phyloP scores from a whole-genome alignment of 2,113 vertebrate genomes.

The rat (Rattus norvegicus) region DNA sequence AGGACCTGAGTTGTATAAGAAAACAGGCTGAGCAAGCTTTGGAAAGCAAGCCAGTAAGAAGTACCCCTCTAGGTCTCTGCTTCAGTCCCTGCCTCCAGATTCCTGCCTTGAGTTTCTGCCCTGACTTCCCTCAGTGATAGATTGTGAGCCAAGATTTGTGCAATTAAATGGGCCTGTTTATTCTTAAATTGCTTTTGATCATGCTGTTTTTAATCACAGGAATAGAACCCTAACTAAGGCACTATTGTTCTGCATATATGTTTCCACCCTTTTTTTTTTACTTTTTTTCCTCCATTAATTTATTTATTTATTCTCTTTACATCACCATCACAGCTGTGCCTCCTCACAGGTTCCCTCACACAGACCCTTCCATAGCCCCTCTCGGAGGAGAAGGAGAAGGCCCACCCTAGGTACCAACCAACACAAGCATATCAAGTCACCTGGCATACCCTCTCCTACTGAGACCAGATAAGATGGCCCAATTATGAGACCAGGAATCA shows the following conservation, averaged over 20 bases:
- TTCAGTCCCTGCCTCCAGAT: neutral
- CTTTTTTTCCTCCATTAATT: too few relatives aligned
- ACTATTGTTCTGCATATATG: neutral
- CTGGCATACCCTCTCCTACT: too few relatives aligned
- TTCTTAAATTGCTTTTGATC: neutral
- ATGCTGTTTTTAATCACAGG: neutral
- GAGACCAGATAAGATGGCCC: too few relatives aligned
- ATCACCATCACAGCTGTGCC: too few relatives aligned
- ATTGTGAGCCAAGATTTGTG: neutral
- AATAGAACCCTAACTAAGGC: neutral
- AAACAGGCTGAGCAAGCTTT: neutral
- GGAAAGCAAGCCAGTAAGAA: neutral
- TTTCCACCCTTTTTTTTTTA: neutral
- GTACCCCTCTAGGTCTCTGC: neutral
- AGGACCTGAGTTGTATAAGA: neutral
- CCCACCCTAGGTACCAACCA: too few relatives aligned
- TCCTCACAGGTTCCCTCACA: too few relatives aligned
- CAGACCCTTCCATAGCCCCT: too few relatives aligned
- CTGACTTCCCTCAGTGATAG: neutral
- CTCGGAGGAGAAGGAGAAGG: too few relatives aligned
- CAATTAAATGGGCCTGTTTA: neutral
- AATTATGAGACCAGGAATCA: too few relatives aligned
- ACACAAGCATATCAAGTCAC: too few relatives aligned
- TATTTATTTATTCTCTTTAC: too few relatives aligned
- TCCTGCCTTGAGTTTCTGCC: neutral